Evolutionary conservation across 2,888 invertebrate species (phyloP).

Genomic region (Ryuthela nishihirai): DNA sequence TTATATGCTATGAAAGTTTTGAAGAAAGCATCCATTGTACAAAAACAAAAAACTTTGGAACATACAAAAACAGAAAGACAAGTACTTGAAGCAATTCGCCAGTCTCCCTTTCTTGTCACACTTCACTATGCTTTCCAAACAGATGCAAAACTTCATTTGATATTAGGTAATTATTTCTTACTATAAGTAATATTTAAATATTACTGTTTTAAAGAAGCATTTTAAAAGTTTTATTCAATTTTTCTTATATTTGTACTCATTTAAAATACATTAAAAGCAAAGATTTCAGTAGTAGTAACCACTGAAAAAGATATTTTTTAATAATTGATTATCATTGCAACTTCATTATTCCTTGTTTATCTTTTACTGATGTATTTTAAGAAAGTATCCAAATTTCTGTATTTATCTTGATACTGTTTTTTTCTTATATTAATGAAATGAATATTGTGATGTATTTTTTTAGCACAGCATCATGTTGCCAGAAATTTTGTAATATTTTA

Average conservation of each 20-base stretch:
- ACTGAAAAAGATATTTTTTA: too few species aligned
- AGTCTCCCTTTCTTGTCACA: constrained; percentile 93
- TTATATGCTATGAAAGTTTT: constrained; percentile 98
- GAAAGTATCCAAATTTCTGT: too few species aligned
- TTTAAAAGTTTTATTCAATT: not conserved
- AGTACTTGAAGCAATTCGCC: constrained; percentile 90
- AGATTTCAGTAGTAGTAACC: too few species aligned
- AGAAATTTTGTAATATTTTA: too few species aligned
- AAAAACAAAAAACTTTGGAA: constrained; percentile 92
- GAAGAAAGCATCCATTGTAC: constrained; percentile 90
- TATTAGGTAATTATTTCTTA: constrained; percentile 70
- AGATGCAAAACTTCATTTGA: constrained; percentile 91
- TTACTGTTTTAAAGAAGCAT: not conserved
- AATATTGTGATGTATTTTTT: too few species aligned
- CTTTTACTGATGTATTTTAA: too few species aligned
- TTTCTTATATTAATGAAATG: too few species aligned
- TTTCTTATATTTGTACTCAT: not conserved
- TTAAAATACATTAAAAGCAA: too few species aligned
- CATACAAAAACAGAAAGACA: constrained; percentile 96
- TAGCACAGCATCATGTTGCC: too few species aligned
- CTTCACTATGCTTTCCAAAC: constrained; percentile 98
- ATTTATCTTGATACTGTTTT: too few species aligned
- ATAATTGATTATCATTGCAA: too few species aligned
- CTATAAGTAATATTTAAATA: not conserved
- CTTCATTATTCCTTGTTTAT: too few species aligned